Evolutionary conservation across 2,113 vertebrate species (phyloP), one percentile per base, ranked within the genome.

Genomic region (Labeo catla): DNA sequence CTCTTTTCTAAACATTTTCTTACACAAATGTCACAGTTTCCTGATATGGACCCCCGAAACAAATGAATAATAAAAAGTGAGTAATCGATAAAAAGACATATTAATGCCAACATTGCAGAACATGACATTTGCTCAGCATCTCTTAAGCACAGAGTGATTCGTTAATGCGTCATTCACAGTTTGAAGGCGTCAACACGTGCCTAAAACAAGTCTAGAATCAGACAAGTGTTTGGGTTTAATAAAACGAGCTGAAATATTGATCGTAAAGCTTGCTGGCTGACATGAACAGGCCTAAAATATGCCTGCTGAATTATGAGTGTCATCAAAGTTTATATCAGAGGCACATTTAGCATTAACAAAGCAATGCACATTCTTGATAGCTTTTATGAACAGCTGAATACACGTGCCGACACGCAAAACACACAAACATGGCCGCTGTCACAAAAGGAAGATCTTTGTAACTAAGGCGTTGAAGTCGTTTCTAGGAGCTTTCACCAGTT

Each of bases 301-400:
- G 77, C 77, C 77, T 8, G 39, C 78, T 65, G 78, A 23, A 47
- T 16, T 81, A 47, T 45, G 36, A 61, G 77, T 45, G 36, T 28
- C 78, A 28, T 61, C 19, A 15, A 80, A 63, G 78, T 52, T 36
- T 70, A 52, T 39, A 12, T 70, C 16, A 52, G 63, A 81, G 85
- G 78, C 85, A 86, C 85, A 28, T 82, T 81, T 52, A 86, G 59
- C 23, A 82, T 81, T 63, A 65, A 74, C 19, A 63, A 63, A 15
- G 54, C 47, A 70, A 61, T 74, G 59, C 57, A 82, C 79, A 81
- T 81, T 81, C 54, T 49, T 66, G n/a, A 73, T 70, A 81, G 66
- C 52, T 65, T 86, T 80, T 50, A 65, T 74, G 59, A 82, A 86
- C 52, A 23, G 66, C 68, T 45, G 28, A 81, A 81, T 9, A 82